A percentile compares a stretch with the other conserved stretches of the same genome.
These are phyloP conservation scores for Drosophila tanythrix DNA, from an alignment of 2,888 invertebrate genomes.

Conservation along the genomic window DNA sequence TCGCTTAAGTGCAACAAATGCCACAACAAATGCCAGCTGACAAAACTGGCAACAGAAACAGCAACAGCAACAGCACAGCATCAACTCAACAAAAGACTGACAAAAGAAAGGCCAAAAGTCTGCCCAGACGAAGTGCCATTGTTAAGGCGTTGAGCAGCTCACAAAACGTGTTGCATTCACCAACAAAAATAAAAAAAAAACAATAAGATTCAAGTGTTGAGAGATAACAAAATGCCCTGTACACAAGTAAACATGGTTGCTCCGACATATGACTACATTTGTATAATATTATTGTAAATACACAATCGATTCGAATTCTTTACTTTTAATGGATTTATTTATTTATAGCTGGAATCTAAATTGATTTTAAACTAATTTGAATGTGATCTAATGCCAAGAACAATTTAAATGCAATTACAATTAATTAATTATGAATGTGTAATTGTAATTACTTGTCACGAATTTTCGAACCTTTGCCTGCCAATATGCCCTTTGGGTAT, in stretches of 20 bases:
- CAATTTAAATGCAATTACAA: not conserved
- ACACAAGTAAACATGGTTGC: not conserved
- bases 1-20: conserved; percentile 65
- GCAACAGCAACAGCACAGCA: conserved; percentile 9
- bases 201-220: not conserved
- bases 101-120: conserved; percentile 42
- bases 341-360: not conserved
- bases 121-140: conserved; percentile 62
- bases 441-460: not conserved
- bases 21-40: conserved; percentile 50
- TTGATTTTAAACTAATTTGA: not conserved
- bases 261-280: not conserved
- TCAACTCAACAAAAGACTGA: conserved; percentile 38
- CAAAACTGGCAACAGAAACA: conserved; percentile 32
- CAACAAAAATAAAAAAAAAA: not conserved
- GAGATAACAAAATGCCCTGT: conserved; percentile 2
- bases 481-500: not conserved
- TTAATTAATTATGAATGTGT: not conserved
- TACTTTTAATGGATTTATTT: not conserved
- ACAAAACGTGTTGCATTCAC: conserved; percentile 62
- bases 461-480: not conserved
- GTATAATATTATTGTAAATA: not conserved
- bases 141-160: conserved; percentile 65
- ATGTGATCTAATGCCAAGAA: not conserved
- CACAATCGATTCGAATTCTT: not conserved